Evolutionary conservation across 2,797 vertebrate species (phyloP), one percentile per base, ranked within the genome.

Genomic region (Adrianichthys oophorus): DNA sequence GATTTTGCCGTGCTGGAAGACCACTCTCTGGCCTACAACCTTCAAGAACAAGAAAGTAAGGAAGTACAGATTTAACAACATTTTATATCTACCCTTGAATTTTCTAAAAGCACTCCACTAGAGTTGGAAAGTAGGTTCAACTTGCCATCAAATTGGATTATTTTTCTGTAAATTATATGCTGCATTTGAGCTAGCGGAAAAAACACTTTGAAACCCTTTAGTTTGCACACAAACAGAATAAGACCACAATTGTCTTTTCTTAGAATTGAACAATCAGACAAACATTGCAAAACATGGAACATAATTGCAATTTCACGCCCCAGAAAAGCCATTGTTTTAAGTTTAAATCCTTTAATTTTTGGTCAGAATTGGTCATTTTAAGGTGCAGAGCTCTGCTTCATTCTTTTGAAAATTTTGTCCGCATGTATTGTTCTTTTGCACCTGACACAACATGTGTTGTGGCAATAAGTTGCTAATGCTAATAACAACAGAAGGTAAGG

Each of bases 41-140:
- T 99, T 55, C 98, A 99, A 85, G 98, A 99, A 65, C 98, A 99
- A 83, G 98, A 99, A 77, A 98, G 98, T 99, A 93, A 95, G 96
- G 54, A 19, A 56, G 32, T 40, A 14, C 5, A 16, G 13, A 4
- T 48, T 37, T 12, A 12, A 37, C 32, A 10, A 4, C 29, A 56
- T 7, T 47, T 1, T 43, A 49, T 63, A 5, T 29, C 24, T 10
- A 12, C 12, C 15, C 4, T 15, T 24, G 10, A 37, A 37, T 37
- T 10, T 37, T 12, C 32, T 37, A 10, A 37, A 12, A 37, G 10
- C 32, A 3, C 10, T 37, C 29, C 8, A 32, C 7, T 32, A 10
- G 10, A 12, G 0, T 32, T 32, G 10, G 8, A 7, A 37, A 37
- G 32, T 6, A 26, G 26, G 26, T 26, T 26, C 26, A 37, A 3